These are phyloP conservation scores for Drosophila greeni DNA, from an alignment of 2,888 invertebrate species.

Conservation along the genomic window DNA sequence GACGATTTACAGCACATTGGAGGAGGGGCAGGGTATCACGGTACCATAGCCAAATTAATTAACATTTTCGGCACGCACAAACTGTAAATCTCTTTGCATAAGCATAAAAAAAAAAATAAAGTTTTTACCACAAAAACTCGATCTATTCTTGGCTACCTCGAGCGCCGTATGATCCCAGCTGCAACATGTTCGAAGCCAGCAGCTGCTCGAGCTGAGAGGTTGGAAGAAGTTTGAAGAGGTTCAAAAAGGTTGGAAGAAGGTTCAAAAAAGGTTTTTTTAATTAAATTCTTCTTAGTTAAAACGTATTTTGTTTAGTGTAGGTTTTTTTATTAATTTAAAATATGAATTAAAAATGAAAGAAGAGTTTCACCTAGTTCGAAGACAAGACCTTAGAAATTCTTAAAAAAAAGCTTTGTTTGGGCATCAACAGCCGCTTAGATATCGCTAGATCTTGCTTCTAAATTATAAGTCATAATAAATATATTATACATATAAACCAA, in stretches of 20 bases:
- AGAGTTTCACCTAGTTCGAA: neutral
- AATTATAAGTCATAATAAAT: too few species aligned
- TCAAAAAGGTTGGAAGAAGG: slow-evolving; percentile 15
- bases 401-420: neutral
- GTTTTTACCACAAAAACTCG: slow-evolving; percentile 3
- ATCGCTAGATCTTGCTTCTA: neutral
- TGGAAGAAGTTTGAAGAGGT: too few species aligned
- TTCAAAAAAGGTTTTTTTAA: slow-evolving; percentile 13
- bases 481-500: neutral
- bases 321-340: neutral
- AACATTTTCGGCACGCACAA: slow-evolving; percentile 71
- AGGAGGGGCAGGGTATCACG: slow-evolving; percentile 31
- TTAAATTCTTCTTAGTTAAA: slow-evolving; percentile 25
- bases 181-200: slow-evolving; percentile 12
- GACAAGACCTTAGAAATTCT: neutral
- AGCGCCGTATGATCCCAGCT: slow-evolving; percentile 9
- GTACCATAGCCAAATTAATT: slow-evolving; percentile 67
- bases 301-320: neutral
- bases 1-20: slow-evolving; percentile 59
- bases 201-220: slow-evolving; percentile 11
- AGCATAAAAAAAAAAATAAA: slow-evolving; percentile 46
- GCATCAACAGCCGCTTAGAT: neutral
- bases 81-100: slow-evolving; percentile 72
- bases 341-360: neutral
- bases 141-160: neutral